Conservation (phyloP, 2,888 invertebrate species). For the Protonemura montana region DNA sequence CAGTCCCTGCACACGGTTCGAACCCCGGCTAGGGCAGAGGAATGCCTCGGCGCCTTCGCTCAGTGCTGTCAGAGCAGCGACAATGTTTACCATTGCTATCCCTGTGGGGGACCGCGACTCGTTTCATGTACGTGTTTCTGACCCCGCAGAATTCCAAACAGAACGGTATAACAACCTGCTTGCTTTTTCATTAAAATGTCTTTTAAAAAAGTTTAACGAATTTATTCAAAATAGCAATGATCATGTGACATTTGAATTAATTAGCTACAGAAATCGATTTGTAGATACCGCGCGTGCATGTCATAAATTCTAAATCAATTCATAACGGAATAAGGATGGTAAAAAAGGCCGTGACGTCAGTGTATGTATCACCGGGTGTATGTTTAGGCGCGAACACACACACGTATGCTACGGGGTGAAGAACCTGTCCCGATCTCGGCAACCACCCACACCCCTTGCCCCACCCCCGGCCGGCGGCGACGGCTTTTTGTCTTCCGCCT, state of each 20-base stretch:
- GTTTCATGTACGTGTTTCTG: neutral
- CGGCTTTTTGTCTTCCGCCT: conserved; percentile 33
- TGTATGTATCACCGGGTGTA: neutral
- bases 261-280: neutral
- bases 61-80: neutral
- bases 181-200: neutral
- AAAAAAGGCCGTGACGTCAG: neutral
- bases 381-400: neutral
- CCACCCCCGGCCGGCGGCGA: neutral
- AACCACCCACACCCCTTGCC: neutral
- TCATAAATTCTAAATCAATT: neutral
- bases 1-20: neutral
- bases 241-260: neutral
- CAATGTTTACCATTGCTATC: neutral
- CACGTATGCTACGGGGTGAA: neutral
- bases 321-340: neutral
- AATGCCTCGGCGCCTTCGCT: neutral
- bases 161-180: conserved; percentile 5
- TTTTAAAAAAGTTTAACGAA: neutral
- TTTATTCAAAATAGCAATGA: neutral
- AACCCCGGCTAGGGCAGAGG: neutral
- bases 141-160: neutral
- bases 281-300: neutral
- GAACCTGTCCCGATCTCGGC: conserved; percentile 9
- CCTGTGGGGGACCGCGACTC: neutral